Conservation (phyloP, 2,888 invertebrate genomes). For the Zootermopsis nevadensis region DNA sequence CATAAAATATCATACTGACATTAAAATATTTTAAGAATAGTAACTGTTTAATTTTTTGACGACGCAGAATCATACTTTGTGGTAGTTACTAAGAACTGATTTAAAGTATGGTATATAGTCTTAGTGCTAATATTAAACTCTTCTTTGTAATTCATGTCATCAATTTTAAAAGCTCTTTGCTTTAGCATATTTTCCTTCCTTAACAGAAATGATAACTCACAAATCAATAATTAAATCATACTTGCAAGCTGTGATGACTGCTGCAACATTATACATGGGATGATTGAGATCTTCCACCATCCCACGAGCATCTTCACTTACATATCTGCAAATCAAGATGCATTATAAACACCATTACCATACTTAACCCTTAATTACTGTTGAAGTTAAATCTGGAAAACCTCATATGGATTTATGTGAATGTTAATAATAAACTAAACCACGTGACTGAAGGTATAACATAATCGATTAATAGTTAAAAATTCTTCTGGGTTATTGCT, state of each 20-base stretch:
- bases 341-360: background rate
- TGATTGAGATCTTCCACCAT: background rate
- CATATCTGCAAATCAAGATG: background rate
- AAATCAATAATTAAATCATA: background rate
- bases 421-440: background rate
- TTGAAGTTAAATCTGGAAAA: background rate
- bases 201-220: background rate
- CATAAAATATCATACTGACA: too few species aligned
- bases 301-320: background rate
- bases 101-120: background rate
- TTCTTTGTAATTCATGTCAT: background rate
- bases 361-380: background rate
- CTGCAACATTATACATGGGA: constrained; percentile 19
- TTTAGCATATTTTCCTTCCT: background rate
- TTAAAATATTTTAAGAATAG: too few species aligned
- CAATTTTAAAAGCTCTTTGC: background rate
- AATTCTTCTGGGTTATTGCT: too few species aligned
- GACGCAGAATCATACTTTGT: too few species aligned
- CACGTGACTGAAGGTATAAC: background rate
- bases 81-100: background rate
- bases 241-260: constrained; percentile 22
- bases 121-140: background rate
- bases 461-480: too few species aligned
- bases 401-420: background rate
- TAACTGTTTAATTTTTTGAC: too few species aligned